Conservation (phyloP, 2,113 vertebrate genomes). For the Anseranas semipalmata region DNA sequence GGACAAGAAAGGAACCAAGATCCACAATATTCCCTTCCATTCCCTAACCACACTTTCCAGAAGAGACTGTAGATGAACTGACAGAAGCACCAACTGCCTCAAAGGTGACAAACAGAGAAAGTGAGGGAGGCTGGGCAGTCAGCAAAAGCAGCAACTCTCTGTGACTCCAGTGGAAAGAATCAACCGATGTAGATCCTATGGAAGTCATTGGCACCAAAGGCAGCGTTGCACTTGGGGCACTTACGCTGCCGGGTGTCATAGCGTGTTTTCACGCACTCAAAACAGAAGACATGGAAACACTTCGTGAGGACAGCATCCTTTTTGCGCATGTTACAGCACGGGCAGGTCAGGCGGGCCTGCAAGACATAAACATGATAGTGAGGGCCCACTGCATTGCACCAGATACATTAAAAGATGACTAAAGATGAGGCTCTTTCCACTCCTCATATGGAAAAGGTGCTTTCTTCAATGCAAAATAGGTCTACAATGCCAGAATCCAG, state of each 20-base stretch:
- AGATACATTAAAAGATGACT: neutral
- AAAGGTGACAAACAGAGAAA: neutral
- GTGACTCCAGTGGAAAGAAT: neutral
- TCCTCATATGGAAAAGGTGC: neutral
- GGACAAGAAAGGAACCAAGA: neutral
- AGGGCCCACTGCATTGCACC: neutral
- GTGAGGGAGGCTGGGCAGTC: neutral
- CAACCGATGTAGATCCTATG: conserved; percentile 96
- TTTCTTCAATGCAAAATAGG: neutral
- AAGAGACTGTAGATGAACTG: neutral
- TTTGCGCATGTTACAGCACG: conserved; percentile 95
- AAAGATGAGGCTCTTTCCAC: neutral
- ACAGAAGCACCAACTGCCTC: neutral
- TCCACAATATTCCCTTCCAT: neutral
- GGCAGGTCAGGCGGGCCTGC: conserved; percentile 93
- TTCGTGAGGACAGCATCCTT: conserved; percentile 96
- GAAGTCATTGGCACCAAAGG: conserved; percentile 96
- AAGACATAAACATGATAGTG: neutral
- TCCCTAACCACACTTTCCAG: neutral
- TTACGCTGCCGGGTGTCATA: conserved; percentile 97
- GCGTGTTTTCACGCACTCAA: conserved; percentile 94
- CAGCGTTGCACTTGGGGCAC: conserved; percentile 96
- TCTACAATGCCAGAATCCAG: neutral
- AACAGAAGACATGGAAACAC: conserved; percentile 98
- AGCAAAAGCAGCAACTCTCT: neutral